phyloP scores from a whole-genome alignment of 2,797 vertebrate genomes.

The Meda fulgida region DNA sequence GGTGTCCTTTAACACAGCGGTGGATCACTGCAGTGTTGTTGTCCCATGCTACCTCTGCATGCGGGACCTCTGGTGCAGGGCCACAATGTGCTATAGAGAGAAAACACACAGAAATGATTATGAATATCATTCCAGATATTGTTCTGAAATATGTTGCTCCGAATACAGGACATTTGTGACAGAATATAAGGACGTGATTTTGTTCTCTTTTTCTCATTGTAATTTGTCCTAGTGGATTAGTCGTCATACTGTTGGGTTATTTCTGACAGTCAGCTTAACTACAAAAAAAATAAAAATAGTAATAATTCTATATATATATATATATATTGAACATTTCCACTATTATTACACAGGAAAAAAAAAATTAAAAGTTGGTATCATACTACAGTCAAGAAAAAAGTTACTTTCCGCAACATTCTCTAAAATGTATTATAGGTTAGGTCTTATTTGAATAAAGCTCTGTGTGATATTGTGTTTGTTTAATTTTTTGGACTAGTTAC shows the following conservation, averaged over 20 bases:
- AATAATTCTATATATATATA: too few species aligned
- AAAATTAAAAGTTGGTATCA: neutral
- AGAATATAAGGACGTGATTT: neutral
- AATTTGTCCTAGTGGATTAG: neutral
- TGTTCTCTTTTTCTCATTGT: neutral
- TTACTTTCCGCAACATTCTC: neutral
- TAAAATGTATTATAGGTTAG: neutral
- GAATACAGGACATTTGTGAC: neutral
- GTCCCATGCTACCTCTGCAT: conserved; percentile 78
- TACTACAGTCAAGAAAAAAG: neutral
- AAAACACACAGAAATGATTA: neutral
- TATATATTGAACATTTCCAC: neutral
- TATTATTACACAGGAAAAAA: neutral
- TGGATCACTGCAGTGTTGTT: conserved; percentile 79
- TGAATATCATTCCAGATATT: neutral
- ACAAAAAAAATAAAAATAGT: too few species aligned
- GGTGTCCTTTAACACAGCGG: conserved; percentile 79
- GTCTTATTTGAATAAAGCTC: neutral
- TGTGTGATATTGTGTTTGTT: neutral
- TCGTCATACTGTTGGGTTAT: neutral
- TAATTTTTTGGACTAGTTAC: neutral
- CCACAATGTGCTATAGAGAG: conserved; percentile 81
- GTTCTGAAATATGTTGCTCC: neutral
- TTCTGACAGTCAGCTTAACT: neutral
- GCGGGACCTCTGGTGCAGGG: conserved; percentile 69